A percentile compares a stretch with the other conserved stretches of the same genome.
Evolutionary conservation across 2,113 vertebrate genomes (phyloP).

Genomic region (Chitala chitala): DNA sequence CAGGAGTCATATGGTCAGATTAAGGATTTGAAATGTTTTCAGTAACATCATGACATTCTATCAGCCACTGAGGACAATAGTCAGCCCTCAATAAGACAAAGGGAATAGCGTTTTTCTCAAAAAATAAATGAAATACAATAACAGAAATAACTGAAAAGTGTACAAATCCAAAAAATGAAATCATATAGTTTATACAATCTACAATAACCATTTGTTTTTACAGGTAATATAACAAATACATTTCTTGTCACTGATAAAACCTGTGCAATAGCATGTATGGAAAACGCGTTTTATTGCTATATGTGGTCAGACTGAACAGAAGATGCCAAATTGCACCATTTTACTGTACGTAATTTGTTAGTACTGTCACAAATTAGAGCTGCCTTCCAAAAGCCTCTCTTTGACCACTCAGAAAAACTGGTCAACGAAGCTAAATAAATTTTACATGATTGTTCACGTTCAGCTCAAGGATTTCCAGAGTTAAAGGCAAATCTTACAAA

Average conservation of each 20-base stretch:
- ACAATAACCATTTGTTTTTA: slow-evolving; percentile 2
- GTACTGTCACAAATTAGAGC: slow-evolving; percentile 12
- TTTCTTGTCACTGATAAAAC: slow-evolving; percentile 4
- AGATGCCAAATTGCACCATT: background rate
- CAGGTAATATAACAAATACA: background rate
- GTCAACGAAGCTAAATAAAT: background rate
- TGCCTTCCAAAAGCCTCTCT: background rate
- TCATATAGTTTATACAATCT: slow-evolving; percentile 15
- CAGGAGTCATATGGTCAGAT: background rate
- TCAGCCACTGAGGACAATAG: background rate
- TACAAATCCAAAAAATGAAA: slow-evolving; percentile 7
- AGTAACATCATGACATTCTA: background rate
- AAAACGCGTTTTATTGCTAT: slow-evolving; percentile 27
- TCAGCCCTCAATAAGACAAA: background rate
- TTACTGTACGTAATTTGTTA: slow-evolving; percentile 20
- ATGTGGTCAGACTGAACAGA: slow-evolving; percentile 2
- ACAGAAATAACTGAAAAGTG: background rate
- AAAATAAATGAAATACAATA: background rate
- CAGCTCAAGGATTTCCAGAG: background rate
- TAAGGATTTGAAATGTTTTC: background rate
- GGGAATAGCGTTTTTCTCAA: background rate
- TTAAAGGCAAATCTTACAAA: slow-evolving; percentile 17
- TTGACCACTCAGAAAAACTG: background rate
- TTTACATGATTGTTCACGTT: slow-evolving; percentile 14
- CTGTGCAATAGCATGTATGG: slow-evolving; percentile 4